A percentile compares a stretch with the other conserved stretches of the same genome.
Evolutionary conservation across 2,113 vertebrate species (phyloP).

Genomic region (Sterrhoptilus dennistouni): DNA sequence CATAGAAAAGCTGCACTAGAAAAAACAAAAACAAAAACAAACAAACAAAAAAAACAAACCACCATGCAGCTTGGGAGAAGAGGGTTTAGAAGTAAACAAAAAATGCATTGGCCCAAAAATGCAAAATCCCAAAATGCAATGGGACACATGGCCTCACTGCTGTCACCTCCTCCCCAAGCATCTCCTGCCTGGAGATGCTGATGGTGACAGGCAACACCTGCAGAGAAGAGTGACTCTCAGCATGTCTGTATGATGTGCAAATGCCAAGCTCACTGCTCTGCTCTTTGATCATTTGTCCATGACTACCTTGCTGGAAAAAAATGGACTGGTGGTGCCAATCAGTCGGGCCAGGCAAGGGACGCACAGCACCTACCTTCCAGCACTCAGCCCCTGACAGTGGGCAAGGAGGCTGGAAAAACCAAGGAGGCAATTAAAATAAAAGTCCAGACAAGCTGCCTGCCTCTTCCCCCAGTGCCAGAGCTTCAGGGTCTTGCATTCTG

Average conservation of each 20-base stretch:
- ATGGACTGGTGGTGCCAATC: not conserved
- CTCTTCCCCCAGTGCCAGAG: not conserved
- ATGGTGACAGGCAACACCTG: not conserved
- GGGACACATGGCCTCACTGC: not conserved
- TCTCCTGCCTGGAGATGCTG: not conserved
- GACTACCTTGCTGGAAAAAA: not conserved
- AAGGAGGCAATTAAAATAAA: not conserved
- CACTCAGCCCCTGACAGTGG: fast-evolving
- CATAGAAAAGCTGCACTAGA: not conserved
- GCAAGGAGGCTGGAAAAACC: not conserved
- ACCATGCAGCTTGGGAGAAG: not conserved
- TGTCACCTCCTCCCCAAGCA: not conserved
- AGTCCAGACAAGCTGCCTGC: not conserved
- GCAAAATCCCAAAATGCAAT: not conserved
- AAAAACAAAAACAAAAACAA: not conserved
- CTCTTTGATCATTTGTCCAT: not conserved
- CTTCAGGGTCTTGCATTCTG: not conserved
- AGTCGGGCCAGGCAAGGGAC: not conserved
- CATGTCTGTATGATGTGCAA: not conserved
- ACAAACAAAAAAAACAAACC: too few relatives aligned
- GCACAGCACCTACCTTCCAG: not conserved
- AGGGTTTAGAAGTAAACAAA: not conserved
- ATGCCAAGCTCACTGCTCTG: not conserved
- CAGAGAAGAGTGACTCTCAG: not conserved
- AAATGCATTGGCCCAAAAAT: too few relatives aligned